phyloP scores from a whole-genome alignment of 2,113 vertebrate genomes.

The Mustela nigripes region DNA sequence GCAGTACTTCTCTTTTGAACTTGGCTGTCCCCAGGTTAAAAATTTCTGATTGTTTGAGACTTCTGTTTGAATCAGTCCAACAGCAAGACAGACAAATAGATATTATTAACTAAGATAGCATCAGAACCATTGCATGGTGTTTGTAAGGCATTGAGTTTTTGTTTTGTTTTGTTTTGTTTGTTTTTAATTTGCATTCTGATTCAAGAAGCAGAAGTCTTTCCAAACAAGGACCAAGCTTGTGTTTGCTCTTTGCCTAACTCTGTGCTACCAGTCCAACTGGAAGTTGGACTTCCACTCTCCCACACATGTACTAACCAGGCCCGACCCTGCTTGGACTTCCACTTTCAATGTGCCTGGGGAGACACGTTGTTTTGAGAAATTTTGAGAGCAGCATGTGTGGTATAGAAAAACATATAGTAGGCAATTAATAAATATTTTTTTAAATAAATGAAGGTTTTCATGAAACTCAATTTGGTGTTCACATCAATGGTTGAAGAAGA shows the following conservation, averaged over 20 bases:
- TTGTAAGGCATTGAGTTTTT: not conserved
- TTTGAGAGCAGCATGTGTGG: not conserved
- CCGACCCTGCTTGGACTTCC: not conserved
- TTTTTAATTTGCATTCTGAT: not conserved
- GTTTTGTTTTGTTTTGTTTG: not conserved
- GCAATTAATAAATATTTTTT: not conserved
- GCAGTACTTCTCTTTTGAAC: not conserved
- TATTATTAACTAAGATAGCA: not conserved
- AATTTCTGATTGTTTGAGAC: not conserved
- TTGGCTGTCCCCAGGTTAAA: not conserved
- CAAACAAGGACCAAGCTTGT: not conserved
- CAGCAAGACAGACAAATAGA: not conserved
- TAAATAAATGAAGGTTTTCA: not conserved
- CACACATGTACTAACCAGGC: too few relatives aligned
- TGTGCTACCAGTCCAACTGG: too few relatives aligned
- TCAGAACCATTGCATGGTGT: not conserved
- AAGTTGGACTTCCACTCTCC: not conserved
- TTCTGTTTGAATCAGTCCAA: slow-evolving; percentile 12
- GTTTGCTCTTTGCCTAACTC: not conserved
- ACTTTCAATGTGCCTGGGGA: not conserved
- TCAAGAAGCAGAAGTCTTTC: not conserved
- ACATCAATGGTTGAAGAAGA: not conserved
- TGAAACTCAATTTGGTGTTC: slow-evolving; percentile 12
- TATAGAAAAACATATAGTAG: not conserved
- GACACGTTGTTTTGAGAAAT: not conserved